These are phyloP conservation scores for Pantelozetes paolii DNA, from an alignment of 2,888 invertebrate genomes.

Conservation along the genomic window DNA sequence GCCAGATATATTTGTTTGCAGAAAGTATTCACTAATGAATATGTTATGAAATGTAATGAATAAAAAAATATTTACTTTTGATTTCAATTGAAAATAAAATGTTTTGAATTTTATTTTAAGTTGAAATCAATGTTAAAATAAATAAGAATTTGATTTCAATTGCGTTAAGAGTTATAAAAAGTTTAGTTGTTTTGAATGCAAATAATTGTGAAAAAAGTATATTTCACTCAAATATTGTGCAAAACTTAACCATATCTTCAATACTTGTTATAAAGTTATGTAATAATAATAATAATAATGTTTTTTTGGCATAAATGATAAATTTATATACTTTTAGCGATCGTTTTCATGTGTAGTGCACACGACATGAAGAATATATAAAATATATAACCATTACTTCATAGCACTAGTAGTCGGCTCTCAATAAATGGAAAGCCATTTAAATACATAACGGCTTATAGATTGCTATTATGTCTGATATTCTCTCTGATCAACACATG, in stretches of 20 bases:
- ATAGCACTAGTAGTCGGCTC: not conserved
- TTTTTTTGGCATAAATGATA: not conserved
- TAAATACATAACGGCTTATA: slow-evolving; percentile 19
- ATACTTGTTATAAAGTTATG: not conserved
- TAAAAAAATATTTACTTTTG: too few relatives aligned
- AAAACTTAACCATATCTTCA: not conserved
- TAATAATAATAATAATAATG: not conserved
- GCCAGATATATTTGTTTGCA: too few relatives aligned
- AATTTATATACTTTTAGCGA: not conserved
- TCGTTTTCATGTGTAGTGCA: not conserved
- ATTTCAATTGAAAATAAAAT: too few relatives aligned
- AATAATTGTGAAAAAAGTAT: too few relatives aligned
- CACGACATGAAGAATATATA: not conserved
- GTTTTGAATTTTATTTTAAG: too few relatives aligned
- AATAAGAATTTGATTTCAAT: too few relatives aligned
- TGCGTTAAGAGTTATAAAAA: too few relatives aligned
- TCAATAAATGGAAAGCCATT: slow-evolving; percentile 9
- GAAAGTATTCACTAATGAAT: too few relatives aligned
- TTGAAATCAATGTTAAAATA: too few relatives aligned
- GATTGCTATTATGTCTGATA: slow-evolving; percentile 11
- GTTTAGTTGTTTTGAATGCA: too few relatives aligned
- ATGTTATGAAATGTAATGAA: too few relatives aligned
- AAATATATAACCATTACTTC: not conserved
- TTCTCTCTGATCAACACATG: not conserved
- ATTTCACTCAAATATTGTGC: too few relatives aligned